Percentiles rank a stretch among this genome's conserved stretches.
Evolutionary conservation across 2,797 vertebrate genomes (phyloP).

Genomic region (Sebastes nivosus): DNA sequence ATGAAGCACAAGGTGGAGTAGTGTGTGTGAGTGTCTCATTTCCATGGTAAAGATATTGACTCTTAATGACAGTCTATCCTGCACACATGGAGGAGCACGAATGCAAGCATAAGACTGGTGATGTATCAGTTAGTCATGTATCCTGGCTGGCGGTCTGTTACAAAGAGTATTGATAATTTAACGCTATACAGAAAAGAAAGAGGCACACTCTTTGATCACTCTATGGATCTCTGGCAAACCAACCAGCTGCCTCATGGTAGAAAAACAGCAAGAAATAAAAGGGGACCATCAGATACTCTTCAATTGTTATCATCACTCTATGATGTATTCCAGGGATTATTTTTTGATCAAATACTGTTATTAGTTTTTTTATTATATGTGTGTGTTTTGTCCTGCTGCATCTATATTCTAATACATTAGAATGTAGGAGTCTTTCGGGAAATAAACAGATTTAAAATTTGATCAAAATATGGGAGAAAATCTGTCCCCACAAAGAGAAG

Average conservation of each 20-base stretch:
- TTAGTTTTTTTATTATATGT: not conserved
- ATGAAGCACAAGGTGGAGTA: not conserved
- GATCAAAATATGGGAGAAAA: not conserved
- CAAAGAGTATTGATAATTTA: slow-evolving; percentile 25
- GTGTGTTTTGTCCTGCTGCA: not conserved
- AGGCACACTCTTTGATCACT: not conserved
- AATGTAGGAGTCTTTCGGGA: not conserved
- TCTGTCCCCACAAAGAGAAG: not conserved
- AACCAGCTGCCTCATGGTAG: not conserved
- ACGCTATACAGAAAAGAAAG: slow-evolving; percentile 12
- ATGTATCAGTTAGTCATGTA: slow-evolving; percentile 22
- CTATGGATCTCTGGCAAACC: not conserved
- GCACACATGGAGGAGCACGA: slow-evolving; percentile 6
- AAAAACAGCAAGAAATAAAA: not conserved
- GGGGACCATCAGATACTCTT: not conserved
- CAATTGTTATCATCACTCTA: not conserved
- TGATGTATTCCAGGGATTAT: not conserved
- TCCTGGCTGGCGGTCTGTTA: not conserved
- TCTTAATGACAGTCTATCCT: slow-evolving; percentile 29
- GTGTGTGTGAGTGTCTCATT: slow-evolving; percentile 31
- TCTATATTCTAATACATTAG: not conserved
- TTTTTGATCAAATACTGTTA: not conserved
- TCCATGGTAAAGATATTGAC: slow-evolving; percentile 17
- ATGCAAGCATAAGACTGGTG: not conserved
- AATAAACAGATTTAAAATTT: not conserved